phyloP scores from a whole-genome alignment of 37 sponge, comb jelly and placozoan species.

The Amphimedon queenslandica region DNA sequence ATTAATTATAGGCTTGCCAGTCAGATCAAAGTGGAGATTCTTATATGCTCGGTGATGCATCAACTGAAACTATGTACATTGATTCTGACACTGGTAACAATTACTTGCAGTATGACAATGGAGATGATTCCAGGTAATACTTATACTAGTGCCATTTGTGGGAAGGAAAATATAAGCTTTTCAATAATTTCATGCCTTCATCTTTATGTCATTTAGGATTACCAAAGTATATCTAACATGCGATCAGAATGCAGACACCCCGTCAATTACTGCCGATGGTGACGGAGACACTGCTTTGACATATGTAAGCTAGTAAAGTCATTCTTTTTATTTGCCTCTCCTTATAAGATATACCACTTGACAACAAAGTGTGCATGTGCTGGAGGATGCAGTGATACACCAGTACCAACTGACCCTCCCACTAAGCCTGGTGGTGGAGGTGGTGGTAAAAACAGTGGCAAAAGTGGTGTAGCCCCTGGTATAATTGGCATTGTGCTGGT shows the following conservation, averaged over 20 bases:
- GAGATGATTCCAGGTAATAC: no score
- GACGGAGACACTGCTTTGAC: neutral
- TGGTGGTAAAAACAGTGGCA: slow-evolving; percentile 3
- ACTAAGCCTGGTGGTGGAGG: neutral
- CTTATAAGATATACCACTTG: neutral
- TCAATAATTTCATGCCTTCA: no score
- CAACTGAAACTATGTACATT: neutral
- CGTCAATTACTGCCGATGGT: neutral
- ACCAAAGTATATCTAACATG: neutral
- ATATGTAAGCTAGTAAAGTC: no score
- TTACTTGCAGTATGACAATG: no score
- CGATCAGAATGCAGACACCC: neutral
- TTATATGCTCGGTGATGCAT: neutral
- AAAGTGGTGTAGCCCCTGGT: no score
- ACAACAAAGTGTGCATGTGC: slow-evolving; percentile 8
- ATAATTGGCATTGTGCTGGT: neutral
- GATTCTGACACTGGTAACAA: no score
- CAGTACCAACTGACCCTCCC: neutral
- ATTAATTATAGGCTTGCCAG: neutral
- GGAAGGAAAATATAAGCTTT: no score
- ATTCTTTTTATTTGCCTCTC: no score
- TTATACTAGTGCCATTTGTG: no score
- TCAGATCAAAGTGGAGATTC: neutral
- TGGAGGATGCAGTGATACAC: neutral
- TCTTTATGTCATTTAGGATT: neutral